Conservation (phyloP, 2,797 vertebrate species). For the Pempheris klunzingeri region DNA sequence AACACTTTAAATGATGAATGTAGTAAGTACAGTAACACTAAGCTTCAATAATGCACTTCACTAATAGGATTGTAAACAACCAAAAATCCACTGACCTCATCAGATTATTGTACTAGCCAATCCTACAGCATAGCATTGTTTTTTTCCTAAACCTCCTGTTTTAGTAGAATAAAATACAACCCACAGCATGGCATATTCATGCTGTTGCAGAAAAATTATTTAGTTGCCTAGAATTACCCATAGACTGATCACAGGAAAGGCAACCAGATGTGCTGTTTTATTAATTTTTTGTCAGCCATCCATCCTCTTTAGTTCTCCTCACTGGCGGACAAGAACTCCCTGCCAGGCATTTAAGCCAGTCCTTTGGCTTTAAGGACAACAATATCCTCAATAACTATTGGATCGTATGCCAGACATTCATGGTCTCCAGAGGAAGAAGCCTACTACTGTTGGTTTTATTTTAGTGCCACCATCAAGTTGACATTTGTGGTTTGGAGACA, state of each 20-base stretch:
- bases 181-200: not conserved
- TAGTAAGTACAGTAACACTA: slow-evolving; percentile 43
- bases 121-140: slow-evolving; percentile 4
- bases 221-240: not conserved
- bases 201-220: not conserved
- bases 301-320: not conserved
- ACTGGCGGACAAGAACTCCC: not conserved
- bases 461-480: not conserved
- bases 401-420: not conserved
- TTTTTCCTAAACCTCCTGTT: slow-evolving; percentile 16
- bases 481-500: not conserved
- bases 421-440: slow-evolving; percentile 4
- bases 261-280: not conserved
- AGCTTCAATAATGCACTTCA: slow-evolving; percentile 65
- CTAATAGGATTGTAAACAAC: slow-evolving; percentile 74
- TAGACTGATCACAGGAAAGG: not conserved
- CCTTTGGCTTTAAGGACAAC: not conserved
- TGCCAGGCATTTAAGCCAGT: not conserved
- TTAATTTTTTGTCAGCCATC: not conserved
- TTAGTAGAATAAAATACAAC: not conserved
- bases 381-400: not conserved
- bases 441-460: not conserved
- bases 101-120: slow-evolving; percentile 59
- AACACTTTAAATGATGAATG: slow-evolving; percentile 72
- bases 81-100: slow-evolving; percentile 66